Evolutionary conservation across 2,888 invertebrate species (phyloP).

Genomic region (Eupithecia abbreviata): DNA sequence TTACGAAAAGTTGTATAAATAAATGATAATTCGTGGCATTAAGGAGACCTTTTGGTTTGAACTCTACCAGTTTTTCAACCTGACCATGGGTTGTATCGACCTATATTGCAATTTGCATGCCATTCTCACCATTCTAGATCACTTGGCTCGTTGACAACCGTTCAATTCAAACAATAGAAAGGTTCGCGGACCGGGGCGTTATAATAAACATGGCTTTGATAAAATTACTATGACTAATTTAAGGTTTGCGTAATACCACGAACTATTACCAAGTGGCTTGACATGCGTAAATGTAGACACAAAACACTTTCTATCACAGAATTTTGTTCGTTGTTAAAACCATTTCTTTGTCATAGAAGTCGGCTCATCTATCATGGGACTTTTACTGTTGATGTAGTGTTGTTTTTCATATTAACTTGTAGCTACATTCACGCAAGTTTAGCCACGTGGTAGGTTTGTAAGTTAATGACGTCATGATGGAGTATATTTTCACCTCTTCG

Average conservation of each 20-base stretch:
- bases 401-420: neutral
- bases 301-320: neutral
- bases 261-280: slow-evolving; percentile 12
- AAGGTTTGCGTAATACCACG: slow-evolving; percentile 28
- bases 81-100: slow-evolving; percentile 3
- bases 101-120: slow-evolving; percentile 20
- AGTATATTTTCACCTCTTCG: slow-evolving; percentile 94
- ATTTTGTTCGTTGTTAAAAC: neutral
- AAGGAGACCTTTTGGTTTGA: slow-evolving; percentile 18
- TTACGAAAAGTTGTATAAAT: slow-evolving; percentile 41
- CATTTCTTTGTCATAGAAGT: neutral
- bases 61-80: slow-evolving; percentile 3
- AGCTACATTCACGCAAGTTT: slow-evolving; percentile 11
- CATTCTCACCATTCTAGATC: slow-evolving; percentile 22
- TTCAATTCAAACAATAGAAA: slow-evolving; percentile 33
- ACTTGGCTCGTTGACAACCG: slow-evolving; percentile 21
- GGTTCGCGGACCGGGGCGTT: slow-evolving; percentile 24
- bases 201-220: slow-evolving; percentile 25
- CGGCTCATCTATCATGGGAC: neutral
- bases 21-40: slow-evolving; percentile 42
- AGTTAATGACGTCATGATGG: slow-evolving; percentile 51
- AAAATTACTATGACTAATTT: slow-evolving; percentile 12
- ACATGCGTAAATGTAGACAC: slow-evolving; percentile 22
- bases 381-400: neutral
- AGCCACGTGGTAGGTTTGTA: slow-evolving; percentile 16